Conservation (phyloP, 2,113 vertebrate species). For the Arothron firmamentum region DNA sequence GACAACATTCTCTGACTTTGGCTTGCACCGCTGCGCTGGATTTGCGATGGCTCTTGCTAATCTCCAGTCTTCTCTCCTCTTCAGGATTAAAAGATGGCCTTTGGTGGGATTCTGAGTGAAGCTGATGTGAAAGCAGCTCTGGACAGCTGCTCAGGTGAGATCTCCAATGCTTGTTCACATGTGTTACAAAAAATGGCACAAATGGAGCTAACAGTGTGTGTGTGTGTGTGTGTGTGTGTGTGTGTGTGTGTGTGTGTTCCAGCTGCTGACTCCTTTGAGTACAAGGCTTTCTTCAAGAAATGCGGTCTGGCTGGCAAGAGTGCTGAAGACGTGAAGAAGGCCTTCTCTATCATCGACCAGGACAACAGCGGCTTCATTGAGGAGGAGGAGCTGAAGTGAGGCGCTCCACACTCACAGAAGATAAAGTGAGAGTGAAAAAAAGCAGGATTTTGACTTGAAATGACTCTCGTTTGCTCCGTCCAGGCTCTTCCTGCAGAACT, state of each 20-base stretch:
- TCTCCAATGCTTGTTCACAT: slow-evolving; percentile 1
- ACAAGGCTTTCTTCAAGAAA: slow-evolving; percentile 75
- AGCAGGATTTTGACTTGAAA: neutral
- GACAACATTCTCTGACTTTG: too few relatives aligned
- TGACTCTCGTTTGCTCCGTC: neutral
- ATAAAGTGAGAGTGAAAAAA: neutral
- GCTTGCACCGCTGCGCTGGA: neutral
- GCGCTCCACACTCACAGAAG: neutral
- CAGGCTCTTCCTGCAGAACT: slow-evolving; percentile 81
- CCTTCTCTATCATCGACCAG: slow-evolving; percentile 78
- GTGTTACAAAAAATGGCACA: neutral
- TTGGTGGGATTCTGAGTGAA: slow-evolving; percentile 72
- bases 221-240: slow-evolving; percentile 3
- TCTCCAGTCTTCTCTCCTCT: slow-evolving; percentile 15
- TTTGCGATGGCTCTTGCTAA: slow-evolving; percentile 9
- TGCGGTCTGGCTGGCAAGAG: slow-evolving; percentile 74
- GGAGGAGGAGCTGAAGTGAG: slow-evolving; percentile 80
- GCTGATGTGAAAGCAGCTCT: slow-evolving; percentile 76
- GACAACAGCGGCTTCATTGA: slow-evolving; percentile 81
- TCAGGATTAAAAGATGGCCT: slow-evolving; percentile 72
- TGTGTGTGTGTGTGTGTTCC: slow-evolving; percentile 22
- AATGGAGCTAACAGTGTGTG: slow-evolving; percentile 9
- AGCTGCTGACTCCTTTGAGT: slow-evolving; percentile 73
- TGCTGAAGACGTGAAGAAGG: slow-evolving; percentile 69
- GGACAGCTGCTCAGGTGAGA: slow-evolving; percentile 74